Evolutionary conservation across 2,888 invertebrate genomes (phyloP).

Genomic region (Neoaliturus tenellus): DNA sequence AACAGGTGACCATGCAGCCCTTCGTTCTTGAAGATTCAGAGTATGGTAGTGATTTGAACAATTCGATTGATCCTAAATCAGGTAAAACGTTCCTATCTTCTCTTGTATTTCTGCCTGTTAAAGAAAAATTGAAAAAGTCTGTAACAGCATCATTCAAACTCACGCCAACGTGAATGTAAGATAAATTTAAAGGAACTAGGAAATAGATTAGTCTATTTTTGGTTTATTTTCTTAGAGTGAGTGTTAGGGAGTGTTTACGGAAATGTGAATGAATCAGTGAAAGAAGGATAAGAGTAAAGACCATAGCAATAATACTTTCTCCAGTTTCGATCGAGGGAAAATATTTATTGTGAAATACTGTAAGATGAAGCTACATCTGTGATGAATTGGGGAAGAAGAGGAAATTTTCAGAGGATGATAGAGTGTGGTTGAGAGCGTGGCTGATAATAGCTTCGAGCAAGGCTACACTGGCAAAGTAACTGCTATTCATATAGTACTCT

Average conservation of each 20-base stretch:
- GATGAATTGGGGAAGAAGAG: conserved; percentile 59
- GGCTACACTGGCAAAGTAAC: conserved; percentile 34
- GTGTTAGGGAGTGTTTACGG: conserved; percentile 14
- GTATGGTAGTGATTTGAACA: conserved; percentile 71
- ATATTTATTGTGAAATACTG: conserved; percentile 44
- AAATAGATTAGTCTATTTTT: conserved; percentile 52
- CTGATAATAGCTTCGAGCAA: conserved; percentile 30
- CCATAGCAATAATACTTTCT: conserved; percentile 50
- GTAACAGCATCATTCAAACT: conserved; percentile 95
- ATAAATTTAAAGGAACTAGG: conserved; percentile 35
- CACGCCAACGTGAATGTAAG: conserved; percentile 85
- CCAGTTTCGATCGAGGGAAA: conserved; percentile 34
- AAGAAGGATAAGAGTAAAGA: conserved; percentile 41
- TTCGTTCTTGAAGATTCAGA: conserved; percentile 86
- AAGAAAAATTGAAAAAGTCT: conserved; percentile 89
- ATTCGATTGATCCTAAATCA: conserved; percentile 41
- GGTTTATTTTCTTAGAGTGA: conserved; percentile 48
- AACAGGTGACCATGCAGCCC: conserved; percentile 93
- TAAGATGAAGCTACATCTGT: conserved; percentile 64
- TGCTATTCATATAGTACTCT: conserved; percentile 14
- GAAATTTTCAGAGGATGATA: conserved; percentile 21
- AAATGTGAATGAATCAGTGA: background rate
- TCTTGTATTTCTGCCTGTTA: conserved; percentile 95
- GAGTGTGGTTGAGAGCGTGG: conserved; percentile 42
- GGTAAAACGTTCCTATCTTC: conserved; percentile 87